phyloP scores from a whole-genome alignment of 92 coral and sea anemone genomes.

The Porites cylindrica region DNA sequence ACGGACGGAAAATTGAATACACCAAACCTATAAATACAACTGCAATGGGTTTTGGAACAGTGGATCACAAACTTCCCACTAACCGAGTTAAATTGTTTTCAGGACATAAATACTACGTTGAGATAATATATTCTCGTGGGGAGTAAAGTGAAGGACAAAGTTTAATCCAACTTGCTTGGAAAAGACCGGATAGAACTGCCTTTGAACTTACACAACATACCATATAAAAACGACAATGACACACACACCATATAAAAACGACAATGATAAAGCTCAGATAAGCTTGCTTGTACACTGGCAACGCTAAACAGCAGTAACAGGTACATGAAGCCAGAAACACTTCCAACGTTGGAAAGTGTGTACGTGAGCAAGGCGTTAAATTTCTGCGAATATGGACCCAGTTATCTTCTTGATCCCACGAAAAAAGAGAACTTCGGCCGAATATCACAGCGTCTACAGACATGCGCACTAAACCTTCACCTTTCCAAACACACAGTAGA shows the following conservation, averaged over 20 bases:
- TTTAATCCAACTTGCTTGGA: slow-evolving; percentile 44
- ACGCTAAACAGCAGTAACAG: neutral
- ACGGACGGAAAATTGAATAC: neutral
- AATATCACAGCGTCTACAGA: slow-evolving; percentile 15
- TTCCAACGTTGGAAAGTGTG: neutral
- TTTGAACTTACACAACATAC: slow-evolving; percentile 4
- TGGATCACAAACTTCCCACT: neutral
- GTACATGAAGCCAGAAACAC: neutral
- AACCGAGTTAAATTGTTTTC: slow-evolving; percentile 5
- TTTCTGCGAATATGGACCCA: slow-evolving; percentile 22
- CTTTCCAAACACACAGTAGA: neutral
- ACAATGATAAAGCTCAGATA: slow-evolving; percentile 7
- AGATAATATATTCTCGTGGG: too few species aligned
- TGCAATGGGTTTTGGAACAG: neutral
- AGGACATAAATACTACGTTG: slow-evolving; percentile 15
- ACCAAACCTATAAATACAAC: too few species aligned
- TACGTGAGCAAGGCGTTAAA: slow-evolving; percentile 9
- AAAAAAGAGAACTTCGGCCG: neutral
- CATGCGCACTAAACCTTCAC: slow-evolving; percentile 21
- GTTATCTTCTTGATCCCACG: slow-evolving; percentile 29
- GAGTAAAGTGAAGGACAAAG: neutral
- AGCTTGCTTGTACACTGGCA: neutral
- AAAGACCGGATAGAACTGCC: slow-evolving; percentile 13
- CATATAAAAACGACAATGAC: too few species aligned
- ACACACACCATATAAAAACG: slow-evolving; percentile 17